Evolutionary conservation across 1,140 invertebrate species (phyloP).

Genomic region (Agrilus planipennis): DNA sequence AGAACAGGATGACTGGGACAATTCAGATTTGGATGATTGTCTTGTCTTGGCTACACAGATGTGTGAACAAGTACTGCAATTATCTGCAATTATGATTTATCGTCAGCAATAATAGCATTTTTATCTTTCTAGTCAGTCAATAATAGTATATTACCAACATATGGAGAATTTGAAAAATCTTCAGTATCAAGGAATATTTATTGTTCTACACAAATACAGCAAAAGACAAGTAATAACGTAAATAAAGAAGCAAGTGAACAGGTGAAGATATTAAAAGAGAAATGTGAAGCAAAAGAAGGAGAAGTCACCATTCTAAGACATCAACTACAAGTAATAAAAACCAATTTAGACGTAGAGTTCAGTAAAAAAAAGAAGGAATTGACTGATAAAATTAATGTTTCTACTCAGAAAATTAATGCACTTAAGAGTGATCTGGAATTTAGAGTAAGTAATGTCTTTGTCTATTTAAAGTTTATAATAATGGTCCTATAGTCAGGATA

Average conservation of each 20-base stretch:
- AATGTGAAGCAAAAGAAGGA: constrained; percentile 21
- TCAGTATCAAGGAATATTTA: constrained; percentile 8
- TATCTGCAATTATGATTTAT: not conserved
- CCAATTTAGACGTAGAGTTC: constrained; percentile 12
- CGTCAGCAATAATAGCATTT: not conserved
- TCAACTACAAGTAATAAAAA: constrained; percentile 16
- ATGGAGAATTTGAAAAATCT: constrained; percentile 18
- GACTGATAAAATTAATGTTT: constrained; percentile 15
- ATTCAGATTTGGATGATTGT: constrained; percentile 18
- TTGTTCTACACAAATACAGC: constrained; percentile 16
- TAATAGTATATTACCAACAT: constrained; percentile 9
- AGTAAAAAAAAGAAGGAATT: constrained; percentile 19
- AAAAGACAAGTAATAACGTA: not conserved
- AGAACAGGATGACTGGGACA: constrained; percentile 20
- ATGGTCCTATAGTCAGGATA: too few relatives aligned
- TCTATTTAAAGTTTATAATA: too few relatives aligned
- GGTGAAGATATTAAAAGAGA: constrained; percentile 5
- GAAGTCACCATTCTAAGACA: constrained; percentile 19
- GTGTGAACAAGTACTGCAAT: constrained; percentile 10
- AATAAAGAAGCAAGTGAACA: constrained; percentile 3
- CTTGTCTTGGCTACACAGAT: constrained; percentile 20
- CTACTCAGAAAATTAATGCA: constrained; percentile 16
- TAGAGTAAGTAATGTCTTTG: constrained; percentile 11
- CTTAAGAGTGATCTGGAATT: constrained; percentile 25
- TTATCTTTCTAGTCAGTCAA: not conserved